Base-by-base conservation (phyloP, 2,113 vertebrate genomes). In the Apodemus sylvaticus region DNA sequence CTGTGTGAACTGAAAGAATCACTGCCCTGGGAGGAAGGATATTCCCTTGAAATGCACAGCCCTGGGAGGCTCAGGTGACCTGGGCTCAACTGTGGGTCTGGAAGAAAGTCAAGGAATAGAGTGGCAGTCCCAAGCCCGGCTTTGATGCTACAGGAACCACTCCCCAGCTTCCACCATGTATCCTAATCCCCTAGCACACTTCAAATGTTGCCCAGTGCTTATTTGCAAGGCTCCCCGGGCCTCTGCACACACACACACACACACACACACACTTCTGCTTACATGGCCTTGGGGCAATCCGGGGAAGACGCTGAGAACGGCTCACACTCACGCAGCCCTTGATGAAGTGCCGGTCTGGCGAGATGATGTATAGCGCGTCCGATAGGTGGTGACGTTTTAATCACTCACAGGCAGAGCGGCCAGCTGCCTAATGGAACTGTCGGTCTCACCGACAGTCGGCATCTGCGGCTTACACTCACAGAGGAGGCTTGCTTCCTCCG, bases 391-490 rank as follows among this genome's bases (percentile, higher is more conserved):
- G 95, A 94, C 90, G 3, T 85, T 96, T 94, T 95, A 58, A 96
- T 97, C 96, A 71, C 91, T 95, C 95, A 68, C 8, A 1, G 34
- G 76, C 58, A 86, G 77, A 74, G 91, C 10, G 5, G 83, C 92
- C 81, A 51, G 94, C 97, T 77, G 92, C 91, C 95, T 97, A 95
- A 97, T 92, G 93, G 95, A 89, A 74, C 95, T 85, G 94, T 91
- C 42, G 4, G 36, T 92, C 97, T 93, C 73, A 1, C 89, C 82
- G 96, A 95, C 89, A 71, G 89, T 19, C 31, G 1, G 86, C 96
- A 86, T 78, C 86, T 81, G 68, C 36, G 77, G 48, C 66, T 74
- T 71, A 64, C 92, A 48, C 86, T 64, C 68, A 19, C 9, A 55
- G 89, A 4, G 51, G 74, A 64, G 14, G 78, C 11, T 36, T 1